phyloP scores from a whole-genome alignment of 2,797 vertebrate genomes.

The Petrocephalus sullivani region DNA sequence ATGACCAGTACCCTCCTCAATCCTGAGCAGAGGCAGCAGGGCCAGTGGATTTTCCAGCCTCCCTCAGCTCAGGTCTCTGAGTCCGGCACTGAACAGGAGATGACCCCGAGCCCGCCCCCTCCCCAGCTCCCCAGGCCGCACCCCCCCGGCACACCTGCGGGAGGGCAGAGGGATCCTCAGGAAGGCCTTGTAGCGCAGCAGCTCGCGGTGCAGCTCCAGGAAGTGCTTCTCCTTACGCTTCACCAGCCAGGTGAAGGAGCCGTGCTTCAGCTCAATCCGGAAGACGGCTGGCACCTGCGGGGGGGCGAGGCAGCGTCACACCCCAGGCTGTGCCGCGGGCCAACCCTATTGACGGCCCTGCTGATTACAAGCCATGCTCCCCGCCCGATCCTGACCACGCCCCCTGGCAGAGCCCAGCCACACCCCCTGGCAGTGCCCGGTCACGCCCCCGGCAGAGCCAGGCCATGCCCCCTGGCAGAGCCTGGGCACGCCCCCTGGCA shows the following conservation, averaged over 20 bases:
- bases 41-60: neutral
- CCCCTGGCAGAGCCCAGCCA: neutral
- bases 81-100: neutral
- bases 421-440: neutral
- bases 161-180: slow-evolving; percentile 73
- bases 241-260: slow-evolving; percentile 88
- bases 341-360: neutral
- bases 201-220: slow-evolving; percentile 86
- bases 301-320: neutral
- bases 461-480: neutral
- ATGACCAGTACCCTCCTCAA: neutral
- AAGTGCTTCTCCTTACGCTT: slow-evolving; percentile 97
- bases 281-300: slow-evolving; percentile 69
- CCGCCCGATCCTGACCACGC: neutral
- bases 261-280: slow-evolving; percentile 85
- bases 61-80: neutral
- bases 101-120: neutral
- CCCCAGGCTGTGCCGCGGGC: too few species aligned
- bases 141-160: slow-evolving; percentile 57
- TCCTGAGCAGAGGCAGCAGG: neutral
- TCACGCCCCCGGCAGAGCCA: neutral
- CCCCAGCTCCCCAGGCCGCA: neutral
- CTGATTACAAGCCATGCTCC: neutral
- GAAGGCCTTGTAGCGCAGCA: slow-evolving; percentile 88
- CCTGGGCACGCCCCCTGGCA: neutral